A percentile compares a stretch with the other conserved stretches of the same genome.
phyloP scores from a whole-genome alignment of 2,113 vertebrate species.

The Xenopus tropicalis region UCB_Xtro_10.0 CM004444.2:36960501-36961000 shows the following conservation, averaged over 20 bases:
- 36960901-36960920: constrained; percentile 48
- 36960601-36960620: too few species aligned
- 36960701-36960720: too few species aligned
- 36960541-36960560: too few species aligned
- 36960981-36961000: constrained; percentile 47
- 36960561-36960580: too few species aligned
- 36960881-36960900: constrained; percentile 45
- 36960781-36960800: constrained; percentile 78
- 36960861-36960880: constrained; percentile 52
- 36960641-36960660: too few species aligned
- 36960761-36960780: constrained; percentile 61
- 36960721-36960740: constrained; percentile 71
- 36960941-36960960: constrained; percentile 60
- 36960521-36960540: too few species aligned
- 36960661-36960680: too few species aligned
- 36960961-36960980: constrained; percentile 52
- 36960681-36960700: too few species aligned
- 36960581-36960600: too few species aligned
- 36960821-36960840: constrained; percentile 85
- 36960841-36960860: constrained; percentile 61
- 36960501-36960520: too few species aligned
- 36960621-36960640: too few species aligned
- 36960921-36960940: constrained; percentile 50
- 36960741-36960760: constrained; percentile 69
- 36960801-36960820: constrained; percentile 77